phyloP scores from a whole-genome alignment of 2,113 vertebrate genomes.

The Gorilla gorilla region DNA sequence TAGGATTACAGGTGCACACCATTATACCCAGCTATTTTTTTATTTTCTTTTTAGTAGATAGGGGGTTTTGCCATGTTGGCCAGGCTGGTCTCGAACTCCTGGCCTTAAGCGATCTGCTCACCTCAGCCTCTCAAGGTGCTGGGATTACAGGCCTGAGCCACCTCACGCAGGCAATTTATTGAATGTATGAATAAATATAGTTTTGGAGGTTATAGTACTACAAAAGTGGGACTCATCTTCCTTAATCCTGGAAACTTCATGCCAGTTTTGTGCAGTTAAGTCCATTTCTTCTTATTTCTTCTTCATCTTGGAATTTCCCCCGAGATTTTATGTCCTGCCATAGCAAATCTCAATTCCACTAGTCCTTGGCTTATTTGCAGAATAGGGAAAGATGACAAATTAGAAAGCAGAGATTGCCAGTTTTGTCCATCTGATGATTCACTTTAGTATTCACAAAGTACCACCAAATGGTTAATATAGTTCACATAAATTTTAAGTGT shows the following conservation, averaged over 20 bases:
- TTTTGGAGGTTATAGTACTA: neutral
- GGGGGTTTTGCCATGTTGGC: too few species aligned
- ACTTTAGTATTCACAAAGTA: neutral
- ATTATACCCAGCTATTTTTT: too few species aligned
- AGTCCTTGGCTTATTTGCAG: neutral
- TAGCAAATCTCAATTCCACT: neutral
- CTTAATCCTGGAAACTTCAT: neutral
- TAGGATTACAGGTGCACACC: too few species aligned
- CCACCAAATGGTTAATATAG: neutral
- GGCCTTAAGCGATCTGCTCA: too few species aligned
- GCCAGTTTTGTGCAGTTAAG: neutral
- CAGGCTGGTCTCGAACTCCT: too few species aligned
- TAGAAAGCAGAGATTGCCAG: neutral
- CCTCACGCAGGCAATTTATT: neutral
- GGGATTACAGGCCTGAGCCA: too few species aligned
- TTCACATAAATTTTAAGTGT: neutral
- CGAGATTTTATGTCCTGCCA: neutral
- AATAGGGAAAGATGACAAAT: neutral
- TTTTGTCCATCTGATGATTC: neutral
- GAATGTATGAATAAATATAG: neutral
- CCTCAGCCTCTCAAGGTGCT: too few species aligned
- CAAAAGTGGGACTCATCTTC: neutral
- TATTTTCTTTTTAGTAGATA: too few species aligned
- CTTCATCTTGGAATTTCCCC: neutral
- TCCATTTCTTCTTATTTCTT: neutral